phyloP scores from a whole-genome alignment of 2,888 invertebrate genomes.

The Endotricha flammealis region DNA sequence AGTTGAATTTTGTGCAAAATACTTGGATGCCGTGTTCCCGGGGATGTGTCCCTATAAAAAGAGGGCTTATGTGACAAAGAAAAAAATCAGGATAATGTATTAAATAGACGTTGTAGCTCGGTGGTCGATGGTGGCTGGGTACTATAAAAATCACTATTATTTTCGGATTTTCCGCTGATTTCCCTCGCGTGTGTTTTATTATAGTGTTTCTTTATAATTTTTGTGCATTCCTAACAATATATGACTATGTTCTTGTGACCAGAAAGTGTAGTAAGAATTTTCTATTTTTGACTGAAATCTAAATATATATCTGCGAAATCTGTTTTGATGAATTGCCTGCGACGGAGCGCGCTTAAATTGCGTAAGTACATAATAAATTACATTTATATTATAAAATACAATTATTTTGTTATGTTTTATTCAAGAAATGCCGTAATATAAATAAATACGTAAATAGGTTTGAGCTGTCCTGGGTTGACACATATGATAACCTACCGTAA shows the following conservation, averaged over 20 bases:
- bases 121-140: constrained; percentile 34
- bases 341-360: constrained; percentile 51
- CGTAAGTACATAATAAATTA: constrained; percentile 55
- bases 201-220: constrained; percentile 33
- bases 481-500: too few relatives aligned
- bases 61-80: constrained; percentile 43
- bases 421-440: too few relatives aligned
- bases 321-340: constrained; percentile 55
- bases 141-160: constrained; percentile 35
- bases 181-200: constrained; percentile 31
- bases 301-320: constrained; percentile 51
- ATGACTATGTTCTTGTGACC: constrained; percentile 40
- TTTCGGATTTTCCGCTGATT: constrained; percentile 43
- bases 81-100: constrained; percentile 32
- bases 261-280: constrained; percentile 38
- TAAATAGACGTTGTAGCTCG: constrained; percentile 34
- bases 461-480: too few relatives aligned
- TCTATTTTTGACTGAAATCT: constrained; percentile 68
- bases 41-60: constrained; percentile 44
- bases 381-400: too few relatives aligned
- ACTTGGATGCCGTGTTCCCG: constrained; percentile 45
- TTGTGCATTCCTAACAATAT: constrained; percentile 40
- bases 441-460: too few relatives aligned
- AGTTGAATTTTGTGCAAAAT: constrained; percentile 58
- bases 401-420: too few relatives aligned